Evolutionary conservation across 2,797 vertebrate genomes (phyloP), one percentile per base, ranked within the genome.

Genomic region (Pygocentrus nattereri): DNA sequence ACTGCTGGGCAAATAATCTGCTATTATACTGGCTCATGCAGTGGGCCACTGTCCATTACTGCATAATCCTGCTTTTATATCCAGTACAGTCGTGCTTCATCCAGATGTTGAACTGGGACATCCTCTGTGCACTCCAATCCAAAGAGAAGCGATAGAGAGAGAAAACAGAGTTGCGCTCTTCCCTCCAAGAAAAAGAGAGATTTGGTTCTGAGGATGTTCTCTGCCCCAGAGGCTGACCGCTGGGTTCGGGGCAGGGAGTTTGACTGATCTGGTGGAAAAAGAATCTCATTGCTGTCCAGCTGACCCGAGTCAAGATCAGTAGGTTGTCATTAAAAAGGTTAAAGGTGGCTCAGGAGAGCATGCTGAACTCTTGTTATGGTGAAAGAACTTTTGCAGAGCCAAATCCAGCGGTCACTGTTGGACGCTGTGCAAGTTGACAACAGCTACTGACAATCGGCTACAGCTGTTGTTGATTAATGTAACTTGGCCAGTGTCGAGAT

Each of bases 121-220:
- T 76, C 27, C 21, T 65, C 47, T 34, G 21, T 50, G 74, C 62
- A 30, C 70, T 80, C 61, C 59, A 18, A 34, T 77, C 73, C 69
- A 84, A 82, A 79, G 81, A 50, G 49, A 80, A 74, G 49, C 38
- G 58, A 74, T 76, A 49, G 21, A 78, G 74, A 80, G 44, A 44
- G 27, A 44, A 77, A 64, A 74, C 38, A 58, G 34, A 58, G 38
- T 34, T 44, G 34, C 58, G 12, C 18, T 81, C 31, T 73, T 81
- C 79, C 76, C 6, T 56, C 58, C 58, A 84, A 81, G 47, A 58
- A 82, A 84, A 84, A 76, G 12, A 76, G 5, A 58, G 41, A 71
- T 65, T 47, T 50, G 73, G 77, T 64, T 74, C 5, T 10, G 44
- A 67, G 64, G 18, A 76, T 76, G 41, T 77, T 72, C 58, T 76